These are phyloP conservation scores for Acanthopleura granulata DNA, from an alignment of 2,888 invertebrate genomes.

Conservation along the genomic window DNA sequence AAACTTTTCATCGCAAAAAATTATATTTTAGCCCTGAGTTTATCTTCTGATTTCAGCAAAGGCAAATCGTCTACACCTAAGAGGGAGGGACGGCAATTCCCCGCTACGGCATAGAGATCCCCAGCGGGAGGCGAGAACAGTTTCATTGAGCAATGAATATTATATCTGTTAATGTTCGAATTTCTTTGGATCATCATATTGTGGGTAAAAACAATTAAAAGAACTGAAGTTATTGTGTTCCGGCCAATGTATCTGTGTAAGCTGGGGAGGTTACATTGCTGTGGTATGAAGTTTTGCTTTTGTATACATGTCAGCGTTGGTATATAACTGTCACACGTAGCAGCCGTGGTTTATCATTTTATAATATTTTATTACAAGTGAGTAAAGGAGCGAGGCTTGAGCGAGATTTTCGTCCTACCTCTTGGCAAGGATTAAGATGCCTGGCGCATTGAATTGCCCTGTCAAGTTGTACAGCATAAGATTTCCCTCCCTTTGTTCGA, in stretches of 20 bases:
- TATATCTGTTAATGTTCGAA: conserved; percentile 3
- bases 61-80: neutral
- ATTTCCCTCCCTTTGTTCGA: no score
- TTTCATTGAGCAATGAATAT: conserved; percentile 7
- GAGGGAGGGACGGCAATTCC: neutral
- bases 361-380: neutral
- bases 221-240: no score
- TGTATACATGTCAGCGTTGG: neutral
- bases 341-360: neutral
- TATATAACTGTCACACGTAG: neutral
- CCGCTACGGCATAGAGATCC: neutral
- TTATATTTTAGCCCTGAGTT: no score
- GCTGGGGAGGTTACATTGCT: no score
- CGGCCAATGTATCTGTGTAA: no score
- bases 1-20: no score
- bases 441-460: neutral
- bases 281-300: no score
- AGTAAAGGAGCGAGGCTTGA: neutral
- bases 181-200: neutral
- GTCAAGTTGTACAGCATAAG: neutral
- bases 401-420: neutral
- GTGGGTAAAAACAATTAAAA: neutral
- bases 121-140: neutral
- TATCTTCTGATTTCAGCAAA: neutral
- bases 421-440: neutral